Conservation (phyloP, 2,797 vertebrate species). For the Crocidura indochinensis region DNA sequence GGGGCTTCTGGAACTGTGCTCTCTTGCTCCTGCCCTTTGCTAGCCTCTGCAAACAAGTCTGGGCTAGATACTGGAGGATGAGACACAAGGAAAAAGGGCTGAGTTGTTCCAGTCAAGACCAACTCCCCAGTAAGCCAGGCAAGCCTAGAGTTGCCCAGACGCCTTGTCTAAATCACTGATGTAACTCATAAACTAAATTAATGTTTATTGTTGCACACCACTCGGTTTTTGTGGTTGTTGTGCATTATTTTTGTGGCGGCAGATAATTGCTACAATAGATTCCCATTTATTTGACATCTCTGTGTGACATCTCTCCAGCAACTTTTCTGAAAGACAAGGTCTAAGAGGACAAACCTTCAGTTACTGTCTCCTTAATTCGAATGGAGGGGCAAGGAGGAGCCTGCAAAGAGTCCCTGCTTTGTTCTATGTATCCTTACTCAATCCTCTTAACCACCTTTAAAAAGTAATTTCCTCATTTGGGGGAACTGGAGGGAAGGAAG, state of each 20-base stretch:
- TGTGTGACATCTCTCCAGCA: neutral
- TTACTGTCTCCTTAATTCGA: neutral
- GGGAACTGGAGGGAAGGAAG: conserved; percentile 14
- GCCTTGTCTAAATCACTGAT: neutral
- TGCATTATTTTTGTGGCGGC: neutral
- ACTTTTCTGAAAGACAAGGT: neutral
- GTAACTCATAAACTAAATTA: neutral
- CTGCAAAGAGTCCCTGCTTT: neutral
- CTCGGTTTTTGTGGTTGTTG: neutral
- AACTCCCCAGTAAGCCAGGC: neutral
- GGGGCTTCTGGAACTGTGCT: neutral
- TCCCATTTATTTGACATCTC: neutral
- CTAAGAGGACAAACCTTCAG: neutral
- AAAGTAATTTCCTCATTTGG: conserved; percentile 23
- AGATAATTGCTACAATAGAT: neutral
- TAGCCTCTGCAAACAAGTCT: neutral
- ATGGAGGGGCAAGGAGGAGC: neutral
- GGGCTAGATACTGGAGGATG: neutral
- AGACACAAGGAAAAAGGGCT: neutral
- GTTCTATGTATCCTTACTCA: neutral
- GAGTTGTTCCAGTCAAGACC: neutral
- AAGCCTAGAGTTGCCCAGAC: neutral
- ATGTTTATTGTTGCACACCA: neutral
- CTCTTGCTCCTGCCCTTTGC: neutral
- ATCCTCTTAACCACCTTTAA: neutral